Evolutionary conservation across 2,888 invertebrate species (phyloP), one percentile per base, ranked within the genome.

Genomic region (Eupithecia vulgata): DNA sequence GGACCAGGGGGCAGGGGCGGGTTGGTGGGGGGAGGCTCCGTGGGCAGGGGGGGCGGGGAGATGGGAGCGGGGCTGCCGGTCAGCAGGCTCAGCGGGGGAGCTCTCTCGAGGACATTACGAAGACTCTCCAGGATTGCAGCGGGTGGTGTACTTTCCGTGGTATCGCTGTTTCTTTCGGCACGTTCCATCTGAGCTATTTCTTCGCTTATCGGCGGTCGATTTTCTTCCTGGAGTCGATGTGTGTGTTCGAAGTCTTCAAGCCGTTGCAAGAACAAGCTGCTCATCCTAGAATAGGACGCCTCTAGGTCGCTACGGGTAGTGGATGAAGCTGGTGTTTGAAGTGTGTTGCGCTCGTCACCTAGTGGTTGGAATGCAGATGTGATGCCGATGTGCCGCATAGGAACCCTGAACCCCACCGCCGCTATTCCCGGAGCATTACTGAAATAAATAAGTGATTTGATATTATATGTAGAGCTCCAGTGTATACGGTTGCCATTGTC

Each of bases 341-440:
- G 84, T 25, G 88, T 84, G 1, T 86, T 84, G 52, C 89, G 86
- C 79, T 91, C 91, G 72, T 91, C 90, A 40, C 82, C 87, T 5
- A 94, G 76, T 2, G 92, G 94, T 74, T 92, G 92, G 79, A 94
- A 94, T 52, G 94, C 93, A 8, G 94, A 94, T 10, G 91, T 85
- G 76, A 65, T 2, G 21, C 65, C 65, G 25, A 90, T 85, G 12
- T 93, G 91, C 59, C 92, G 91, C 34, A 67, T 45, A 15, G 48
- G 71, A 12, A 69, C n/a, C 57, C 72, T 21, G 70, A 52, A 52
- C 15, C 61, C 61, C 34, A 34, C 17, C 7, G 61, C 17, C 4
- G 21, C 8, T 61, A 34, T 17, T 34, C 6, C 30, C 61, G 61
- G 34, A 34, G 34, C 8, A 57, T 21, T 34, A 34, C 61, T 61